phyloP scores from a whole-genome alignment of 2,888 invertebrate species.

The Tachina lurida region DNA sequence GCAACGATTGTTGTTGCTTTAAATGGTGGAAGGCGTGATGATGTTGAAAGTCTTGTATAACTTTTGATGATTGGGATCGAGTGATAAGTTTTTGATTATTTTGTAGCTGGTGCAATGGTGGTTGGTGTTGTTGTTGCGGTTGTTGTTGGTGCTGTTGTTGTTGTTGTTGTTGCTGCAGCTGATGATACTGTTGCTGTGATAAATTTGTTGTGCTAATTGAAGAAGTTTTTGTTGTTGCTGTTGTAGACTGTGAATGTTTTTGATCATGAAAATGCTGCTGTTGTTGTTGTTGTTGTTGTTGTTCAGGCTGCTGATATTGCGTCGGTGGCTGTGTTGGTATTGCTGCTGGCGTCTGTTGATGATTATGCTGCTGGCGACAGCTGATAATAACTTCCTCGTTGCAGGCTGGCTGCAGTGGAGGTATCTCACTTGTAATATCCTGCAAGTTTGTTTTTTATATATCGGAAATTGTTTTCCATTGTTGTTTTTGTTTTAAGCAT shows the following conservation, averaged over 20 bases:
- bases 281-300: conserved; percentile 69
- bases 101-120: conserved; percentile 35
- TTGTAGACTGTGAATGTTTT: conserved; percentile 45
- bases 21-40: conserved; percentile 78
- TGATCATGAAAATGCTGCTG: conserved; percentile 51
- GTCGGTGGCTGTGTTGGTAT: conserved; percentile 64
- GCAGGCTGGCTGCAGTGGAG: conserved; percentile 74
- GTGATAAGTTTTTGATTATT: conserved; percentile 78
- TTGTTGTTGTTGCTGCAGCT: conserved; percentile 2
- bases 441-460: conserved; percentile 68
- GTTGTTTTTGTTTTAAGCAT: conserved; percentile 15
- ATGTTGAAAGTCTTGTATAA: conserved; percentile 75
- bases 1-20: conserved; percentile 80
- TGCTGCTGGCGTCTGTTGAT: conserved; percentile 34
- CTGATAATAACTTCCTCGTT: conserved; percentile 78
- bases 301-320: conserved; percentile 72
- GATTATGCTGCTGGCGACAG: conserved; percentile 73
- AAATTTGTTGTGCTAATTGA: conserved; percentile 72
- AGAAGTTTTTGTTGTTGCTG: conserved; percentile 66
- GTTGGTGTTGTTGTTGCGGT: conserved; percentile 40
- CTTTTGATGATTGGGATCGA: conserved; percentile 81
- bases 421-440: conserved; percentile 79
- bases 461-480: background rate
- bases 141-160: conserved; percentile 58
- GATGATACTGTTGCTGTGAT: conserved; percentile 19